Conservation (phyloP, 2,113 vertebrate species). For the Salminus brasiliensis region DNA sequence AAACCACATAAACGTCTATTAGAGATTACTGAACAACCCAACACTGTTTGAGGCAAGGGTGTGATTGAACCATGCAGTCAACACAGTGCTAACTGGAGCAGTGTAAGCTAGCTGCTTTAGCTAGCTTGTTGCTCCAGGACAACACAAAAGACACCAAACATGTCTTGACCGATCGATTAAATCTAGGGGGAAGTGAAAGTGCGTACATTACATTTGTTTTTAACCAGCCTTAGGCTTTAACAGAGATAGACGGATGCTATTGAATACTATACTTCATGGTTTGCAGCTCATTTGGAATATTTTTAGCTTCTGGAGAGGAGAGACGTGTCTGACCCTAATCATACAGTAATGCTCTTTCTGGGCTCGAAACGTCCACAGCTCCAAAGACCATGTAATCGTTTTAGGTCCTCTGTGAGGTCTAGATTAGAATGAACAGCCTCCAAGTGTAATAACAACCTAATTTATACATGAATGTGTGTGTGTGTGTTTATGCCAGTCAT, state of each 20-base stretch:
- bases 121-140: neutral
- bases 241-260: neutral
- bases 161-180: too few relatives aligned
- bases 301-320: neutral
- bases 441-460: neutral
- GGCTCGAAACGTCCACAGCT: neutral
- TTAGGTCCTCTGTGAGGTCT: neutral
- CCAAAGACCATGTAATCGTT: slow-evolving; percentile 2
- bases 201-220: too few relatives aligned
- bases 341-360: neutral
- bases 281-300: neutral
- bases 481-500: slow-evolving; percentile 63
- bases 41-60: too few relatives aligned
- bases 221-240: too few relatives aligned
- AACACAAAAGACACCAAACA: neutral
- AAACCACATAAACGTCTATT: too few relatives aligned
- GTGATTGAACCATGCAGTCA: too few relatives aligned
- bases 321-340: neutral
- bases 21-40: too few relatives aligned
- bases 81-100: too few relatives aligned
- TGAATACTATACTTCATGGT: neutral
- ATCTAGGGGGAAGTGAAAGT: neutral
- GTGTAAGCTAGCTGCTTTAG: neutral
- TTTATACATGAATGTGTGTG: slow-evolving; percentile 2
- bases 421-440: neutral